Base-by-base conservation (phyloP, 2,888 invertebrate genomes). In the Drosophila vallismaia region DNA sequence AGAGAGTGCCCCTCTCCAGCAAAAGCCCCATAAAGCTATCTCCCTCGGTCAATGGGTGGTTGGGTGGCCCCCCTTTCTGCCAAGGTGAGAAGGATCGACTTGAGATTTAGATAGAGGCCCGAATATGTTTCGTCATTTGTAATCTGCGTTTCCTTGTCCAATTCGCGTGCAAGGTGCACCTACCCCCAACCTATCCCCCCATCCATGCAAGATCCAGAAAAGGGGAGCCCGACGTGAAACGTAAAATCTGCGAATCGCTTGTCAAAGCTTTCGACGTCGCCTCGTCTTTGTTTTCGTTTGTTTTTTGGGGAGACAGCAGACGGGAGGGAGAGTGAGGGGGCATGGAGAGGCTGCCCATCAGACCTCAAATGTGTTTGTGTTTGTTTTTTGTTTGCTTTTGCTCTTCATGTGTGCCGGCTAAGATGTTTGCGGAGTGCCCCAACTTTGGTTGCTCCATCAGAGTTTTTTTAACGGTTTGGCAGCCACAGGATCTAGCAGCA, bases 161-260 rank as follows among this genome's bases (percentile, higher is more conserved):
- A 57, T 40, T 50, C 24, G 56, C 40, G 49, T 64, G 46, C 19
- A 9, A 9, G 9, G 38, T n/a, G 42, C 29, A 40, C 28, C 42
- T 40, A 33, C 2, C 33, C 33, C 42, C 45, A 45, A 28, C 29
- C 42, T 19, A 33, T n/a, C 19, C 38, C 31, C 19, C 19, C 1
- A 19, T 2, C 19, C 19, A 19, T 19, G 19, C 19, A 19, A 19
- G 19, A 19, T 19, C 19, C 19, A 1, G 19, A 19, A 19, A 19
- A 19, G 19, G 19, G 19, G 19, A 19, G 19, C 19, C 19, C 19
- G 19, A 19, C 19, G 19, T 89, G 82, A 89, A 89, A 79, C 71
- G 76, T 71, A 75, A 86, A 88, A 88, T 81, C 79, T 74, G 74
- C 74, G 80, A 86, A 81, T 77, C 72, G 69, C 70, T 76, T 64